phyloP scores from a whole-genome alignment of 2,797 vertebrate genomes.

The Aeoliscus strigatus region DNA sequence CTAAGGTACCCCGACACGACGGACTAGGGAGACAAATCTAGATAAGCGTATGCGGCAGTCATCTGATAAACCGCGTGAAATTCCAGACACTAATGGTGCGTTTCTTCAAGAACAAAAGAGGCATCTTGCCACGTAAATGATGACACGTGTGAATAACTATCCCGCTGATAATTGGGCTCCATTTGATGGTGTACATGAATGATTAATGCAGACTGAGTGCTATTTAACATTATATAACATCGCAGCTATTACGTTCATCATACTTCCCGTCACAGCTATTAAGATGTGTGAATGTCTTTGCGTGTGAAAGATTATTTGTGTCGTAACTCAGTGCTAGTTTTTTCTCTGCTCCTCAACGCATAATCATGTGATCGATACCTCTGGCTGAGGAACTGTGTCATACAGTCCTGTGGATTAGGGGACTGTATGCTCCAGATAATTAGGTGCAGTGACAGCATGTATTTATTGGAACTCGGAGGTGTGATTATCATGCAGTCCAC shows the following conservation, averaged over 20 bases:
- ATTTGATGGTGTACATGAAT: conserved; percentile 26
- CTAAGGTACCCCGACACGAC: conserved; percentile 78
- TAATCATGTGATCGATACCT: conserved; percentile 67
- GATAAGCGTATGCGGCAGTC: conserved; percentile 14
- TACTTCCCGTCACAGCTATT: too few relatives aligned
- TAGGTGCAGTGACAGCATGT: conserved; percentile 60
- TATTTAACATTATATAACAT: conserved; percentile 21
- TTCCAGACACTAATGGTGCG: conserved; percentile 7
- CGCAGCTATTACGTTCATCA: conserved; percentile 38
- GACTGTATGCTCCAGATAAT: conserved; percentile 69
- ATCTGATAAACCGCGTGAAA: conserved; percentile 4
- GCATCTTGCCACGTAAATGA: conserved; percentile 13
- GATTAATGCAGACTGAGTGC: conserved; percentile 14
- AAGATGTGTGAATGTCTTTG: conserved; percentile 39
- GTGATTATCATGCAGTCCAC: conserved; percentile 54
- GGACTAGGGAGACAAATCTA: conserved; percentile 17
- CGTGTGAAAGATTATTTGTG: conserved; percentile 59
- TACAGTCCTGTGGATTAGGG: conserved; percentile 58
- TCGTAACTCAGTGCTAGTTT: conserved; percentile 57
- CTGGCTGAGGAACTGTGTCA: conserved; percentile 56
- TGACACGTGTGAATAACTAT: conserved; percentile 15
- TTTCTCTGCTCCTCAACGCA: conserved; percentile 47
- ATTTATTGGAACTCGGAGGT: conserved; percentile 55
- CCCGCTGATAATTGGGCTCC: conserved; percentile 6
- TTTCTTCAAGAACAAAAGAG: conserved; percentile 4